phyloP scores from a whole-genome alignment of 2,888 invertebrate species.

The Microctonus hyperodae region DNA sequence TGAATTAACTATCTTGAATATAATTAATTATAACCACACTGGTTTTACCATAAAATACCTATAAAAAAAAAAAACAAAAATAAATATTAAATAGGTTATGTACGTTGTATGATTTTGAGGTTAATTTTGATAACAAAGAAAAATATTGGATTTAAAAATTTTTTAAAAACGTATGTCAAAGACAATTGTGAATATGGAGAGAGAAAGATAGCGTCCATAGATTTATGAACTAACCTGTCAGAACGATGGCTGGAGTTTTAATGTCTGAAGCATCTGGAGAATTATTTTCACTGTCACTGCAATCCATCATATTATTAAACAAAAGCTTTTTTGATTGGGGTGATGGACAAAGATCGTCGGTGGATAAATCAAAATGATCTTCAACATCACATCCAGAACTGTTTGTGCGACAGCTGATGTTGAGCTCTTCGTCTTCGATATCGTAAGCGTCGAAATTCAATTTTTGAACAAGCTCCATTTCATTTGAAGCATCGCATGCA shows the following conservation, averaged over 20 bases:
- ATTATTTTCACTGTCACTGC: conserved; percentile 54
- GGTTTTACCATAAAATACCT: no score
- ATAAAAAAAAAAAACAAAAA: conserved; percentile 1
- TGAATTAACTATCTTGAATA: not conserved
- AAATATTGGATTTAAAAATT: no score
- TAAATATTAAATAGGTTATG: not conserved
- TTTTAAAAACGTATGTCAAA: no score
- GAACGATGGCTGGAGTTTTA: conserved; percentile 44
- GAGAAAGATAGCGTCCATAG: conserved; percentile 21
- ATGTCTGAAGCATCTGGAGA: conserved; percentile 35
- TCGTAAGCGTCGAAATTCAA: conserved; percentile 59
- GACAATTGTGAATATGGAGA: not conserved
- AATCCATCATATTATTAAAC: conserved; percentile 66
- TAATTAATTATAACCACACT: not conserved
- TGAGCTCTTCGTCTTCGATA: conserved; percentile 66
- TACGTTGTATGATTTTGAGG: no score
- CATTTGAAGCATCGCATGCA: conserved; percentile 32
- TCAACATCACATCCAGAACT: conserved; percentile 72
- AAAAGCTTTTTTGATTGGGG: conserved; percentile 70
- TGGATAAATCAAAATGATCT: conserved; percentile 70
- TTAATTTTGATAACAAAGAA: no score
- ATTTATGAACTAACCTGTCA: conserved; percentile 52
- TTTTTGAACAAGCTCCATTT: conserved; percentile 59
- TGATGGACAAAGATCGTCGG: conserved; percentile 68
- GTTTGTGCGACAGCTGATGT: conserved; percentile 64